Evolutionary conservation across 2,113 vertebrate species (phyloP).

Genomic region (Laticauda laticaudata): DNA sequence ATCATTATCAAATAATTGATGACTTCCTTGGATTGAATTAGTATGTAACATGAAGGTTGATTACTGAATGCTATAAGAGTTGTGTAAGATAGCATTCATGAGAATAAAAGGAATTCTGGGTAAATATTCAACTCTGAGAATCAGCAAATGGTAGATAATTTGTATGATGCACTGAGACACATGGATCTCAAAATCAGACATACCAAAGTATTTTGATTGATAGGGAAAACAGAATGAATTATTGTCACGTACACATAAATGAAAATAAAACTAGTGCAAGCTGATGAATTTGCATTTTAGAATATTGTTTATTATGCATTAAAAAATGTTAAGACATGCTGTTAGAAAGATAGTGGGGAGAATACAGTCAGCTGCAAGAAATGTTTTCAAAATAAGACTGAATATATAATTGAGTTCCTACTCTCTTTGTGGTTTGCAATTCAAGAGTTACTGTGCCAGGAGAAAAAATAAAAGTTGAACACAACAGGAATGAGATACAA

Average conservation of each 20-base stretch:
- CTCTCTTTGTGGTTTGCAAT: neutral
- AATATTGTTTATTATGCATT: neutral
- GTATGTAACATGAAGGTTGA: neutral
- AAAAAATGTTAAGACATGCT: neutral
- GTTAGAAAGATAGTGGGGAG: neutral
- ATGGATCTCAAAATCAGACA: neutral
- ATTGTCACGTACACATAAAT: neutral
- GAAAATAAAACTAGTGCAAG: neutral
- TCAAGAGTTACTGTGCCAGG: neutral
- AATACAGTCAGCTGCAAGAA: neutral
- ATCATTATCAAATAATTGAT: neutral
- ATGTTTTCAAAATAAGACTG: neutral
- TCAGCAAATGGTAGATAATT: neutral
- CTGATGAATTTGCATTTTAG: neutral
- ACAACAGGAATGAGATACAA: neutral
- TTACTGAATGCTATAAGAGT: neutral
- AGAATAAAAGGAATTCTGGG: neutral
- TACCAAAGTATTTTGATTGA: neutral
- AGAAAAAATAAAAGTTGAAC: neutral
- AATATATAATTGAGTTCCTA: neutral
- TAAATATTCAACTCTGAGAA: neutral
- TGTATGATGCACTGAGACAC: neutral
- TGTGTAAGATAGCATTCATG: neutral
- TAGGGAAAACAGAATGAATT: neutral
- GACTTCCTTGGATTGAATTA: neutral